Percentiles rank a stretch among this genome's conserved stretches.
Evolutionary conservation across 2,888 invertebrate genomes (phyloP).

Genomic region (Acleris emargana): DNA sequence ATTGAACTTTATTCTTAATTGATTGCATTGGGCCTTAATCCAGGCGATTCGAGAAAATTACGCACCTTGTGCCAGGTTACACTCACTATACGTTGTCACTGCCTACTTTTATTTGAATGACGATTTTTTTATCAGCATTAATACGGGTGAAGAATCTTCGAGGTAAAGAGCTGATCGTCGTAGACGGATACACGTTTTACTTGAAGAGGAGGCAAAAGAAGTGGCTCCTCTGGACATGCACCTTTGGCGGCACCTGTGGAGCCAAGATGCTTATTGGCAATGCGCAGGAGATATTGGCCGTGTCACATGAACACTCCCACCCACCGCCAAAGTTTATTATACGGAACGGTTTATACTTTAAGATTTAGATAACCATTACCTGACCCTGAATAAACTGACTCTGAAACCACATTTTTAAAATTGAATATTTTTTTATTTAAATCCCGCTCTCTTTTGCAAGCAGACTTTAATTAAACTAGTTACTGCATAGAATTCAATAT

Average conservation of each 20-base stretch:
- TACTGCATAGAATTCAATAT: no score
- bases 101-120: not conserved
- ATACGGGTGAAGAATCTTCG: conserved; percentile 3
- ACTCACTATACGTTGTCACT: no score
- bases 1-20: no score
- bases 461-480: no score
- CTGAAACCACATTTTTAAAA: no score
- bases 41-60: no score
- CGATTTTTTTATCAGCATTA: not conserved
- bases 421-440: no score
- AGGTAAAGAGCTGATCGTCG: conserved; percentile 23
- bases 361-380: not conserved
- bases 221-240: conserved; percentile 17
- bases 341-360: conserved; percentile 15
- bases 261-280: conserved; percentile 32
- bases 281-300: not conserved
- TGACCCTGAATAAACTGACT: no score
- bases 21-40: no score
- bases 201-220: conserved; percentile 17
- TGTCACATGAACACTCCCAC: not conserved
- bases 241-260: conserved; percentile 32
- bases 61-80: no score
- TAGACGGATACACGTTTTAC: conserved; percentile 39
- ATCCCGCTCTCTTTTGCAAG: no score
- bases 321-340: conserved; percentile 8